Percentiles rank a stretch among this genome's conserved stretches.
phyloP scores from a whole-genome alignment of 2,797 vertebrate species.

The Hyperoplus lanceolatus region DNA sequence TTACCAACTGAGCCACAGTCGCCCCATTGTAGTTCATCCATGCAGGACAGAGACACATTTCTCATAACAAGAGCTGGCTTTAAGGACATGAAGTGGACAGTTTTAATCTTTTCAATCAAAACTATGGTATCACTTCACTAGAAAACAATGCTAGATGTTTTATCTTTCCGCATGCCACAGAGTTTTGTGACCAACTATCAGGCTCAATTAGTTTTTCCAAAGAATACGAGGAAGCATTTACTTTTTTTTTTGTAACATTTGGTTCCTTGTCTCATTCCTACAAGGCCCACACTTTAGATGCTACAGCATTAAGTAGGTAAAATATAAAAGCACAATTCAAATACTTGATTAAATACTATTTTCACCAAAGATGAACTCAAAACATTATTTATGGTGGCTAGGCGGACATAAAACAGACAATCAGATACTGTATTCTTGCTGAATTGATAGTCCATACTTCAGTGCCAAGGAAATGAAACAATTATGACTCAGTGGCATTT shows the following conservation, averaged over 20 bases:
- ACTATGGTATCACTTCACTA: neutral
- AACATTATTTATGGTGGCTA: slow-evolving; percentile 11
- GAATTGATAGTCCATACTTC: neutral
- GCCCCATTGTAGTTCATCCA: neutral
- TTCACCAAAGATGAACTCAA: no score
- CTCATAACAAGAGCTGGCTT: neutral
- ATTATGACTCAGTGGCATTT: neutral
- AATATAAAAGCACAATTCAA: neutral
- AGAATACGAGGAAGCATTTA: neutral
- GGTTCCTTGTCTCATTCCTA: neutral
- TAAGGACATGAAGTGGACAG: neutral
- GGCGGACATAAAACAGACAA: slow-evolving; percentile 11
- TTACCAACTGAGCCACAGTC: no score
- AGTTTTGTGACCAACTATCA: neutral
- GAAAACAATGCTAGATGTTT: neutral
- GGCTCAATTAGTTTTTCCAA: no score
- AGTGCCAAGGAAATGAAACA: neutral
- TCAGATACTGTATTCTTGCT: neutral
- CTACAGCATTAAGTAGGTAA: no score
- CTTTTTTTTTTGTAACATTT: neutral
- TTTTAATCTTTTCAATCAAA: neutral
- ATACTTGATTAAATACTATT: no score
- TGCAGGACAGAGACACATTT: neutral
- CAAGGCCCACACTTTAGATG: neutral
- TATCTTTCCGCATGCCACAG: neutral